phyloP scores from a whole-genome alignment of 2,888 invertebrate genomes.

The Trissonchulus latispiculum region DNA sequence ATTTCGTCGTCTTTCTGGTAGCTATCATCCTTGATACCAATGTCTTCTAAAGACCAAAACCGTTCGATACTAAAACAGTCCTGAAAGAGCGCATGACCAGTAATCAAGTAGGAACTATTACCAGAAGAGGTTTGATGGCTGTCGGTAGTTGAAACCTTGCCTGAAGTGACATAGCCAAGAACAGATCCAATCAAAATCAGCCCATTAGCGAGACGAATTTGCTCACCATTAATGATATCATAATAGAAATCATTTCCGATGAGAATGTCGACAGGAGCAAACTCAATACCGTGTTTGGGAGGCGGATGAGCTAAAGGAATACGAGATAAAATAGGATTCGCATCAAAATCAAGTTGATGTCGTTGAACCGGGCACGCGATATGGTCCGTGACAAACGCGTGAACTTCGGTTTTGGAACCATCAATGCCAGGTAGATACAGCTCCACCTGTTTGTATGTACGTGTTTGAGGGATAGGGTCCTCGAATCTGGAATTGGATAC shows the following conservation, averaged over 20 bases:
- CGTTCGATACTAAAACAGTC: not conserved
- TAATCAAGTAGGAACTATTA: not conserved
- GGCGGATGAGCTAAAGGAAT: not conserved
- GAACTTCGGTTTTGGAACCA: not conserved
- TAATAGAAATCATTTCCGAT: constrained; percentile 3
- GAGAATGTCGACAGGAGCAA: not conserved
- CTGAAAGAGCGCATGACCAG: not conserved
- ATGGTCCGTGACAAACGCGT: not conserved
- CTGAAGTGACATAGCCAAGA: constrained; percentile 2
- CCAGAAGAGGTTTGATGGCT: too few relatives aligned
- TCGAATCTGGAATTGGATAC: not conserved
- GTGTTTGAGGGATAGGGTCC: not conserved
- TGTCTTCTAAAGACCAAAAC: constrained; percentile 9
- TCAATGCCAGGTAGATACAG: not conserved
- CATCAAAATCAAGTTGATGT: not conserved
- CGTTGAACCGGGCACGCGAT: not conserved
- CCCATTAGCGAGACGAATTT: not conserved
- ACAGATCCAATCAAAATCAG: not conserved
- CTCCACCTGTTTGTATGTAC: not conserved
- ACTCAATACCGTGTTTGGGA: not conserved
- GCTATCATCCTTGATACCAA: not conserved
- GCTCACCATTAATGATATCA: not conserved
- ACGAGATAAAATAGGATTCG: not conserved
- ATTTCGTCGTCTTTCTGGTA: not conserved
- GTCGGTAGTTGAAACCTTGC: not conserved